phyloP scores from a whole-genome alignment of 2,797 vertebrate species.

The Chrosomus eos region DNA sequence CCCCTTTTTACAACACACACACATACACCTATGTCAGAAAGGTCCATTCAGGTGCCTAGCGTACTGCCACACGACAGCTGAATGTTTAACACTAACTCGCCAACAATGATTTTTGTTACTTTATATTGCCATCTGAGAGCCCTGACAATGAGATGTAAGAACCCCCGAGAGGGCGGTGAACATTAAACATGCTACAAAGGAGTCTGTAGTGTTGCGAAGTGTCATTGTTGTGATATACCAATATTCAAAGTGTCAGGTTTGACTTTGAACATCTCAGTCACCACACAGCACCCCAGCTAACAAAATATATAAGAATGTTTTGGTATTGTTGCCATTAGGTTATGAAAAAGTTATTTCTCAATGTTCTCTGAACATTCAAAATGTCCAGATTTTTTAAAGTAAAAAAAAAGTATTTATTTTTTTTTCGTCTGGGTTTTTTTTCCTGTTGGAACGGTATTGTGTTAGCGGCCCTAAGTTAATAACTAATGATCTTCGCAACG shows the following conservation, averaged over 20 bases:
- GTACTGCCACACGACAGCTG: not conserved
- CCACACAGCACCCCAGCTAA: not conserved
- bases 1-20: not conserved
- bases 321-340: not conserved
- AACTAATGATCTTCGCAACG: too few species aligned
- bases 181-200: slow-evolving; percentile 27
- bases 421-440: too few species aligned
- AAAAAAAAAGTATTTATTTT: not conserved
- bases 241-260: slow-evolving; percentile 17
- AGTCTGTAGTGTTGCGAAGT: slow-evolving; percentile 28
- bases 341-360: not conserved
- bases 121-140: slow-evolving; percentile 38
- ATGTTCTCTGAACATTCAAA: not conserved
- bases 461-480: too few species aligned
- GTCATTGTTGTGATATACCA: slow-evolving; percentile 9
- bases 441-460: too few species aligned
- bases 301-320: not conserved
- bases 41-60: not conserved
- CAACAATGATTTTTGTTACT: slow-evolving; percentile 37
- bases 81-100: slow-evolving; percentile 7
- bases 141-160: slow-evolving; percentile 8
- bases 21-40: not conserved
- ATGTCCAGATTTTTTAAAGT: not conserved
- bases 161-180: not conserved
- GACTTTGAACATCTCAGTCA: not conserved